Base-by-base conservation (phyloP, 1,140 invertebrate species). In the Agraylea sexmaculata region DNA sequence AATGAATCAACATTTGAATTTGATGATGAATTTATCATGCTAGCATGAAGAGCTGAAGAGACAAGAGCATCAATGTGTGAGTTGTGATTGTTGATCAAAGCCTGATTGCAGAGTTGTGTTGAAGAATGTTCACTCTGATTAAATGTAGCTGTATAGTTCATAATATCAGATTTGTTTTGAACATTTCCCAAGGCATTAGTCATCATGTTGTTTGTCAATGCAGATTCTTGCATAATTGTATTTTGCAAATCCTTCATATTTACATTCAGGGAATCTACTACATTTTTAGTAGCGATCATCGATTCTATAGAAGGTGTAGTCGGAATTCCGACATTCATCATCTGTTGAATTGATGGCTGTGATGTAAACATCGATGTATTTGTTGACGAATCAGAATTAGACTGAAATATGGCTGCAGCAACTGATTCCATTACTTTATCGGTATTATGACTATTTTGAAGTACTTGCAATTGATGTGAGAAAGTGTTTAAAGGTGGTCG, bases 1-100 rank as follows among this genome's bases (percentile, higher is more conserved):
- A 80, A 58, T 19, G 69, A 71, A 46, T 80, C 75, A 6, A 79
- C 56, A 49, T 75, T 75, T 13, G 65, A 67, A 2, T 68, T 62
- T 36, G 66, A 65, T 2, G 42, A 22, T 11, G 30, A 19, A 3
- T n/a, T 11, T 23, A 73, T 45, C n/a, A 74, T 67, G 27, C 57
- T 57, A 40, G 56, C 57, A 55, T 71, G 56, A 58, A 70, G 57
- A n/a, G 64, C 66, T 40, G 65, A 63, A 32, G 62, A 58, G 7
- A 68, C 58, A 2, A 66, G 53, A 0, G 62, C 58, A 15, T 64
- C 62, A 53, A 68, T 64, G 39, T 64, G 66, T 15, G 64, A 53
- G 40, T 54, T 59, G 47, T 62, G 49, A 49, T 43, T 47, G 30
- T 42, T 22, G 16, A 42, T 16, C 8, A 59, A 42, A 5, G 51